Percentiles rank a stretch among this genome's conserved stretches.
These are phyloP conservation scores for Aspidiotus rigidus DNA, from an alignment of 2,888 invertebrate genomes.

Conservation along the genomic window DNA sequence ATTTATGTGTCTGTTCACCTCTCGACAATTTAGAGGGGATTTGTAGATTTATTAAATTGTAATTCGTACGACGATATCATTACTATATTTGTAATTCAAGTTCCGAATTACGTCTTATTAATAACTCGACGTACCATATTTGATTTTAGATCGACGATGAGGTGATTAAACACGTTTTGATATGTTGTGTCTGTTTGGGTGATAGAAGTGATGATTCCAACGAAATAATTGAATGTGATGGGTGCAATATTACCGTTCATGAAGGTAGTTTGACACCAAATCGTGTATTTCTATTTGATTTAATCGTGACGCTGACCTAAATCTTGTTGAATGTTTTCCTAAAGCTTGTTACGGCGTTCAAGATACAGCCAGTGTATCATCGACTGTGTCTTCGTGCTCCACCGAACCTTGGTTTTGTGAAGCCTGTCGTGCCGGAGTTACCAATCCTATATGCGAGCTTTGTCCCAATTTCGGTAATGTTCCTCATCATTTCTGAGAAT, in stretches of 20 bases:
- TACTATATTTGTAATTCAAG: neutral
- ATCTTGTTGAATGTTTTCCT: neutral
- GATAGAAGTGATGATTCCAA: slow-evolving; percentile 87
- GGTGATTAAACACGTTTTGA: slow-evolving; percentile 53
- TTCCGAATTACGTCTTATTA: neutral
- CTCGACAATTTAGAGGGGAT: too few relatives aligned
- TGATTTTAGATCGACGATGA: slow-evolving; percentile 34
- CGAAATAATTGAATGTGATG: slow-evolving; percentile 95
- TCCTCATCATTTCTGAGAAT: too few relatives aligned
- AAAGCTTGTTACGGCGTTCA: slow-evolving; percentile 87
- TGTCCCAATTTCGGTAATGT: slow-evolving; percentile 73
- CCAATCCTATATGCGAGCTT: slow-evolving; percentile 83
- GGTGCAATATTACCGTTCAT: slow-evolving; percentile 91
- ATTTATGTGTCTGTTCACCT: neutral
- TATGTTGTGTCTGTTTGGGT: slow-evolving; percentile 87
- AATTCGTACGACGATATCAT: slow-evolving; percentile 1
- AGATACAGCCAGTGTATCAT: slow-evolving; percentile 77
- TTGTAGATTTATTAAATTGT: too few relatives aligned
- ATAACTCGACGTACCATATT: neutral
- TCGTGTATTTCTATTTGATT: neutral
- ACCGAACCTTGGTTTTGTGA: slow-evolving; percentile 99
- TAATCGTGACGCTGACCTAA: too few relatives aligned
- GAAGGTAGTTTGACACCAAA: slow-evolving; percentile 56
- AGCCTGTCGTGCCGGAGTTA: slow-evolving; percentile 85
- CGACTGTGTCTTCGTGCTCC: slow-evolving; percentile 86